phyloP scores from a whole-genome alignment of 2,888 invertebrate genomes.

The Carabus problematicus region DNA sequence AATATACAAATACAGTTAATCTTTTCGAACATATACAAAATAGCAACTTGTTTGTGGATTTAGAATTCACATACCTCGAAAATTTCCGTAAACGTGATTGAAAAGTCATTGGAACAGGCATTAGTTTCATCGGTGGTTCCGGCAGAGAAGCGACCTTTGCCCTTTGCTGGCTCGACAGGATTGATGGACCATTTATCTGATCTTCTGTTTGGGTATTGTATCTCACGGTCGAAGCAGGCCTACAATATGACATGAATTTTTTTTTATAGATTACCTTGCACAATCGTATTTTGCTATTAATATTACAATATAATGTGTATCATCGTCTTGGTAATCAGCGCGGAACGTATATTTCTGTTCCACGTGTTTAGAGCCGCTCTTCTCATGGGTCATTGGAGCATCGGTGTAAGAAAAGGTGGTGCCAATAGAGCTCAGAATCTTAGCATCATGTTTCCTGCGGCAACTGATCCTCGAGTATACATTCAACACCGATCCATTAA shows the following conservation, averaged over 20 bases:
- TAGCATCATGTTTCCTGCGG: no score
- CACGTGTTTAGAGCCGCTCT: no score
- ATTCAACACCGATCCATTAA: background rate
- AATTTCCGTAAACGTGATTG: background rate
- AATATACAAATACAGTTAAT: background rate
- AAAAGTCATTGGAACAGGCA: background rate
- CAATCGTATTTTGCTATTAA: no score
- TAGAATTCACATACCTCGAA: background rate
- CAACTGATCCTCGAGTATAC: background rate
- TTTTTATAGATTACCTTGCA: background rate
- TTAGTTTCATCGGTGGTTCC: background rate
- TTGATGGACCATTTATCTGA: background rate
- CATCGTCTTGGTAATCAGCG: no score
- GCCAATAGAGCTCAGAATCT: no score
- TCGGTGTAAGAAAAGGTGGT: no score
- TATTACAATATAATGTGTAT: no score
- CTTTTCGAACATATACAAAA: no score
- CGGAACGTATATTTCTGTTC: no score
- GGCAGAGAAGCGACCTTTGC: background rate
- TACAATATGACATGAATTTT: background rate
- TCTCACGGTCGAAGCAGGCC: background rate
- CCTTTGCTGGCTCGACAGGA: slow-evolving; percentile 1
- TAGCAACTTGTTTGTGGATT: no score
- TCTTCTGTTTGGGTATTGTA: background rate
- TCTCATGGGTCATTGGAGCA: no score